phyloP scores from a whole-genome alignment of 2,797 vertebrate genomes.

The Chrysocyon brachyurus region DNA sequence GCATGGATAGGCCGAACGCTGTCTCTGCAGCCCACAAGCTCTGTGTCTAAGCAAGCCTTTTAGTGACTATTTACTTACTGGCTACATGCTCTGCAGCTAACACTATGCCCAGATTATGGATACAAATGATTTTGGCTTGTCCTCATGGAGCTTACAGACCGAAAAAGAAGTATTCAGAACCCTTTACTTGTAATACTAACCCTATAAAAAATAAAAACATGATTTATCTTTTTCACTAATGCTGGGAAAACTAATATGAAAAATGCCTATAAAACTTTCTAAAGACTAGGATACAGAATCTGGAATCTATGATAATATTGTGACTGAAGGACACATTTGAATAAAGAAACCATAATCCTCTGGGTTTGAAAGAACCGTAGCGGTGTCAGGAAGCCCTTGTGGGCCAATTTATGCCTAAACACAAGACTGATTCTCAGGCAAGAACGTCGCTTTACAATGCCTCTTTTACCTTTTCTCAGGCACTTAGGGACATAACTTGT shows the following conservation, averaged over 20 bases:
- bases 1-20: not conserved
- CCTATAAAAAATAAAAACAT: constrained; percentile 13
- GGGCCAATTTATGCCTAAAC: not conserved
- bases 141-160: not conserved
- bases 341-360: not conserved
- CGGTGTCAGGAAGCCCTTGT: not conserved
- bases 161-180: not conserved
- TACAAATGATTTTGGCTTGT: not conserved
- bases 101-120: not conserved
- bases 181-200: not conserved
- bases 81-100: not conserved
- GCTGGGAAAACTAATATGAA: not conserved
- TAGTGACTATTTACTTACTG: not conserved
- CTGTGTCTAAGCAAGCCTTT: not conserved
- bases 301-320: not conserved
- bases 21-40: not conserved
- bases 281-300: not conserved
- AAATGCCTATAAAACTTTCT: not conserved
- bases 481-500: not conserved
- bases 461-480: not conserved
- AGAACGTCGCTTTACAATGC: not conserved
- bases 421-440: not conserved
- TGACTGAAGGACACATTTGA: not conserved
- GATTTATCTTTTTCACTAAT: not conserved
- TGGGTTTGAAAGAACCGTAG: not conserved